Conservation (phyloP, 2,888 invertebrate species). For the Oasisia sp. region DNA sequence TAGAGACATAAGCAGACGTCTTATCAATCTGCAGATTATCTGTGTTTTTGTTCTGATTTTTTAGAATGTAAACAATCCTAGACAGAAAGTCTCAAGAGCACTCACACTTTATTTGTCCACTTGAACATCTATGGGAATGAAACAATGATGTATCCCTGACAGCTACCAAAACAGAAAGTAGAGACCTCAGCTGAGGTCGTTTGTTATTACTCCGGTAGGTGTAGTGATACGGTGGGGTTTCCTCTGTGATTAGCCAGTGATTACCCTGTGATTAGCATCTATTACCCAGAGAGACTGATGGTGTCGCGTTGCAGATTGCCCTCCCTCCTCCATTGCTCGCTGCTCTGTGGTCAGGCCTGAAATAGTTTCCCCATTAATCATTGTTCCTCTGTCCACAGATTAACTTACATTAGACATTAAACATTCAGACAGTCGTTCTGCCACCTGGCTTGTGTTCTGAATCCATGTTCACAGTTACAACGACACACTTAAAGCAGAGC, state of each 20-base stretch:
- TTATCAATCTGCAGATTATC: no score
- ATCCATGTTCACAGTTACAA: no score
- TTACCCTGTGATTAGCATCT: background rate
- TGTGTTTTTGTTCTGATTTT: no score
- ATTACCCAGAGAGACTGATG: background rate
- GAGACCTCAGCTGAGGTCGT: background rate
- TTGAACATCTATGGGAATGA: no score
- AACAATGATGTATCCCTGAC: background rate
- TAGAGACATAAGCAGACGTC: no score
- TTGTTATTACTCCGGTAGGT: background rate
- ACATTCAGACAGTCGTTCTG: background rate
- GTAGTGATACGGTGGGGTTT: background rate
- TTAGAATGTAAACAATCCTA: no score
- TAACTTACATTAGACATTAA: background rate
- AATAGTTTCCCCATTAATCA: background rate
- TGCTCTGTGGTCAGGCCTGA: background rate
- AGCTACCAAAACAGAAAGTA: constrained; percentile 1
- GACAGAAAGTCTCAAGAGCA: no score
- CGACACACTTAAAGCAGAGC: no score
- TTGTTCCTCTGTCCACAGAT: background rate
- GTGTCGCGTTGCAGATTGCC: background rate
- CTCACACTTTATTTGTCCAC: no score
- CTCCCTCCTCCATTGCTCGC: background rate
- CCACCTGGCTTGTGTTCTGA: no score
- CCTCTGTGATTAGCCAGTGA: background rate